A percentile compares a stretch with the other conserved stretches of the same genome.
phyloP scores from a whole-genome alignment of 2,888 invertebrate species.

The Nemapogon koenigi region DNA sequence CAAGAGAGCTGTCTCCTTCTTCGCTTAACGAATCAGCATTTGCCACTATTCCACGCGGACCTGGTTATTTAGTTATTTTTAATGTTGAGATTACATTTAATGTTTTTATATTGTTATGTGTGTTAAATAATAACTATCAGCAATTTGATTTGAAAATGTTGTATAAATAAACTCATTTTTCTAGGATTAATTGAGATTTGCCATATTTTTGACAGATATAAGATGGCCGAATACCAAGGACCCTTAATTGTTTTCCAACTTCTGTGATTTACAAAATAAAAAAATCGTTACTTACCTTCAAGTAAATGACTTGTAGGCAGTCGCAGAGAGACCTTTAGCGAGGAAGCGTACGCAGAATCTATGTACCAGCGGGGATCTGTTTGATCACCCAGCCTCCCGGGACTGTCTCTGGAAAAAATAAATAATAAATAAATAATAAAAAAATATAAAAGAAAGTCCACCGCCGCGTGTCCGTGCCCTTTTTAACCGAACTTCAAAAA shows the following conservation, averaged over 20 bases:
- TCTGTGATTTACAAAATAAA: background rate
- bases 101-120: too few species aligned
- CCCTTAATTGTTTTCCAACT: background rate
- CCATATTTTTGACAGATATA: background rate
- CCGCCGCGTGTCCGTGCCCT: too few species aligned
- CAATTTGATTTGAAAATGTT: too few species aligned
- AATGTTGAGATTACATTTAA: too few species aligned
- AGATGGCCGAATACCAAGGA: background rate
- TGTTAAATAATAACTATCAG: too few species aligned
- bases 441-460: background rate
- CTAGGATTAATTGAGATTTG: too few species aligned
- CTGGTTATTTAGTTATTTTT: too few species aligned
- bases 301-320: constrained; percentile 53
- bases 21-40: too few species aligned
- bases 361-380: constrained; percentile 52
- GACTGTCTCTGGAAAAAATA: constrained; percentile 36
- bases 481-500: too few species aligned
- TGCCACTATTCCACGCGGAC: too few species aligned
- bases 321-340: constrained; percentile 51
- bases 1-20: too few species aligned
- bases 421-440: background rate
- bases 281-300: constrained; percentile 37
- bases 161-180: too few species aligned
- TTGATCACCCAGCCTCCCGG: constrained; percentile 47
- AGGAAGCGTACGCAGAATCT: constrained; percentile 55